phyloP scores from a whole-genome alignment of 1,140 invertebrate genomes.

The Cotesia glomerata region DNA sequence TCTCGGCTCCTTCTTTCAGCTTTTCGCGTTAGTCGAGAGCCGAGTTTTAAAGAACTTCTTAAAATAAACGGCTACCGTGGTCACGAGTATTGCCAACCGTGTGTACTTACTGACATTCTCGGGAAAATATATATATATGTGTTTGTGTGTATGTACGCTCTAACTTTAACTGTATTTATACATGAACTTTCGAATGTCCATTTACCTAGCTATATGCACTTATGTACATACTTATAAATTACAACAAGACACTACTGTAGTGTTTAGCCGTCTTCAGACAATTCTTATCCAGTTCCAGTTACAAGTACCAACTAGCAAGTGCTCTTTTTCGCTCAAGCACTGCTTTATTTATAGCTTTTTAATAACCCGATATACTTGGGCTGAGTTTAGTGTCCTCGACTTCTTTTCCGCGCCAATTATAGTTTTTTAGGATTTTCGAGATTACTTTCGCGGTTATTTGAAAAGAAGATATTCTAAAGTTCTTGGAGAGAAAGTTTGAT shows the following conservation, averaged over 20 bases:
- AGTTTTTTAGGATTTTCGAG: too few species aligned
- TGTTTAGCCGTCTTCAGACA: too few species aligned
- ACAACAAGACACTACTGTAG: too few species aligned
- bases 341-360: background rate
- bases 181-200: background rate
- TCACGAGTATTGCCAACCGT: constrained; percentile 12
- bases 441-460: too few species aligned
- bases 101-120: constrained; percentile 6
- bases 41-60: constrained; percentile 55
- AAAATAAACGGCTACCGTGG: constrained; percentile 52
- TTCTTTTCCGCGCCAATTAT: too few species aligned
- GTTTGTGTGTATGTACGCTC: background rate
- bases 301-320: background rate
- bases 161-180: background rate
- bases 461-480: too few species aligned
- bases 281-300: background rate
- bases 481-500: too few species aligned
- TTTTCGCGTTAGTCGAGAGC: constrained; percentile 30
- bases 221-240: background rate
- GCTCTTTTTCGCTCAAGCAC: background rate
- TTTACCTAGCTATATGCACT: background rate
- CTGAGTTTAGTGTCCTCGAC: too few species aligned
- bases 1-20: constrained; percentile 16
- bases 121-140: background rate
- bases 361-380: background rate